These are phyloP conservation scores for Darevskia nairensis DNA, from an alignment of 2,797 vertebrate genomes.

Conservation along the genomic window DNA sequence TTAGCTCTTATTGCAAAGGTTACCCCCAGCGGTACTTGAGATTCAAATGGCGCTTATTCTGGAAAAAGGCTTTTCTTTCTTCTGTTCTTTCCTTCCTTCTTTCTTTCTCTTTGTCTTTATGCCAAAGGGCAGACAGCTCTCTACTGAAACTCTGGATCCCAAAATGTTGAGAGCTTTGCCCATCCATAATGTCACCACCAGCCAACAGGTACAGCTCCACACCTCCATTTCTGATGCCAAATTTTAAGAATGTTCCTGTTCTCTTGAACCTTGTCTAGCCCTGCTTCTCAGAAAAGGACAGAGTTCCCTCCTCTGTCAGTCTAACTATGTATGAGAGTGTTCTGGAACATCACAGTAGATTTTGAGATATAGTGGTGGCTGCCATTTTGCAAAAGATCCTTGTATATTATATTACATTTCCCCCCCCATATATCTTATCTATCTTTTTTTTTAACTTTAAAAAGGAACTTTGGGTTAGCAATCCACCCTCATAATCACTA, in stretches of 20 bases:
- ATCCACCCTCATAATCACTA: conserved; percentile 78
- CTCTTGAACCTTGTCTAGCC: conserved; percentile 67
- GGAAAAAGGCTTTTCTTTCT: conserved; percentile 33
- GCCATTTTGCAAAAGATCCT: background rate
- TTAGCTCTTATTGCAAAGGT: conserved; percentile 44
- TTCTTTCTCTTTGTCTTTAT: conserved; percentile 19
- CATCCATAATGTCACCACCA: conserved; percentile 50
- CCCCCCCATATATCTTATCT: conserved; percentile 14
- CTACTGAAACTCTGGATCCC: conserved; percentile 56
- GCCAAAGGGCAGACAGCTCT: conserved; percentile 51
- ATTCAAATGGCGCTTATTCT: conserved; percentile 32
- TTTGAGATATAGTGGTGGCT: background rate
- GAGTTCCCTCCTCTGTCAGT: conserved; percentile 45
- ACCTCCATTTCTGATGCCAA: conserved; percentile 1
- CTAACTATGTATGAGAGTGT: background rate
- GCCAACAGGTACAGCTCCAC: conserved; percentile 56
- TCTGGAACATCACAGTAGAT: background rate
- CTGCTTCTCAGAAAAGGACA: conserved; percentile 68
- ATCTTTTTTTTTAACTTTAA: conserved; percentile 66
- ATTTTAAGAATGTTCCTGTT: conserved; percentile 45
- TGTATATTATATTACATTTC: background rate
- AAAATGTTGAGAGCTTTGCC: conserved; percentile 46
- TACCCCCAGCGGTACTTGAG: background rate
- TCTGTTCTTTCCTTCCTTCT: conserved; percentile 29
- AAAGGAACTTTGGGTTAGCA: conserved; percentile 75